A percentile compares a stretch with the other conserved stretches of the same genome.
These are phyloP conservation scores for Oxystoma pomonae DNA, from an alignment of 2,888 invertebrate species.

Conservation along the genomic window DNA sequence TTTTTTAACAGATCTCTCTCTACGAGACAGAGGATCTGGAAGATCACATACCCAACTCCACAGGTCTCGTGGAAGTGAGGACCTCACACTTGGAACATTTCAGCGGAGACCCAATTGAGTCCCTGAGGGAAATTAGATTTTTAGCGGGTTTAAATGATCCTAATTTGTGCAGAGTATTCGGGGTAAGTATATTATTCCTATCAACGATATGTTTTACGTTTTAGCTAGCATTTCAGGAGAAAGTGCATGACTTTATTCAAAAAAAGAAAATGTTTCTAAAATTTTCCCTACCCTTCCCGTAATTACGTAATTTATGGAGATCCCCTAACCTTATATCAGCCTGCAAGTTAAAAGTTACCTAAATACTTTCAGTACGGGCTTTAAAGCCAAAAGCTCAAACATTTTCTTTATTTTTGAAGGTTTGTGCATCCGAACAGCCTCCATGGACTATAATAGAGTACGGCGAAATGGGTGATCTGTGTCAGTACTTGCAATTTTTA, in stretches of 20 bases:
- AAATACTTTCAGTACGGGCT: too few species aligned
- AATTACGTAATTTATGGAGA: too few species aligned
- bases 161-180: conserved; percentile 62
- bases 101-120: conserved; percentile 47
- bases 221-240: too few species aligned
- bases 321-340: too few species aligned
- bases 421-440: conserved; percentile 56
- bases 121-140: conserved; percentile 62
- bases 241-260: too few species aligned
- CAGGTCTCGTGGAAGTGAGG: conserved; percentile 54
- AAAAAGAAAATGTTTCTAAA: too few species aligned
- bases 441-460: conserved; percentile 70
- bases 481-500: conserved; percentile 58
- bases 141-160: conserved; percentile 64
- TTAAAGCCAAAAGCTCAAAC: too few species aligned
- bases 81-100: conserved; percentile 48
- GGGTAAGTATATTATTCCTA: conserved; percentile 36
- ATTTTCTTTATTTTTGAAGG: conserved; percentile 59
- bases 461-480: conserved; percentile 70
- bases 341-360: too few species aligned
- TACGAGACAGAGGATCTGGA: conserved; percentile 53
- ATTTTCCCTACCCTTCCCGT: too few species aligned
- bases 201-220: too few species aligned
- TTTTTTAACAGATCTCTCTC: conserved; percentile 51
- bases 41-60: conserved; percentile 49